Evolutionary conservation across 2,797 vertebrate species (phyloP).

Genomic region (Erithacus rubecula): DNA sequence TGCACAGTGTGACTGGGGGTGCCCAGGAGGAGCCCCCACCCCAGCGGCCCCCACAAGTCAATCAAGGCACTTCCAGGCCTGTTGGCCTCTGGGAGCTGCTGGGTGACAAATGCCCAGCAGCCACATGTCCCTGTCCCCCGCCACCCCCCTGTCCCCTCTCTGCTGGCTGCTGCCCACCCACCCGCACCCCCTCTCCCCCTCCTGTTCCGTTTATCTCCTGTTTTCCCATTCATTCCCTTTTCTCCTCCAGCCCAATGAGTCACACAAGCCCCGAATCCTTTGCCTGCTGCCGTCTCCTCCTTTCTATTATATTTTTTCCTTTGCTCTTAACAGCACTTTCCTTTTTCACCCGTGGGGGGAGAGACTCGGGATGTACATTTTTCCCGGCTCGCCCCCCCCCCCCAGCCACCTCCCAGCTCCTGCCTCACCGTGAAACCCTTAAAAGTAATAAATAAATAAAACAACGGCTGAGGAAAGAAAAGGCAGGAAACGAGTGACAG

Average conservation of each 20-base stretch:
- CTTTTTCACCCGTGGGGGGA: constrained; percentile 25
- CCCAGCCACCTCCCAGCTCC: background rate
- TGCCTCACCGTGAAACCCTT: constrained; percentile 34
- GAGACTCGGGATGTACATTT: background rate
- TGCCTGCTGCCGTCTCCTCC: constrained; percentile 46
- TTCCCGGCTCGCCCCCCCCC: background rate
- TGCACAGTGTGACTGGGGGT: background rate
- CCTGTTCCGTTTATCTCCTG: constrained; percentile 34
- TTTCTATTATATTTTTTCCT: constrained; percentile 57
- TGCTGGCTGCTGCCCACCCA: background rate
- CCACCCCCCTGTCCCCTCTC: background rate
- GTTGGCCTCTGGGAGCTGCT: background rate
- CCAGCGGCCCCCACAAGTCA: background rate
- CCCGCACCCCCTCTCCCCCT: background rate
- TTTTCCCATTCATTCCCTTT: constrained; percentile 50
- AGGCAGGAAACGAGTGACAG: constrained; percentile 59
- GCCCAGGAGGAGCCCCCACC: background rate
- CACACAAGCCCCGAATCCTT: constrained; percentile 54
- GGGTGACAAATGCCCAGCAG: background rate
- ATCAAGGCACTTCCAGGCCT: rapidly evolving
- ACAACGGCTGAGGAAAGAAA: constrained; percentile 36
- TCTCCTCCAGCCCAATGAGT: constrained; percentile 54
- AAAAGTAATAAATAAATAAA: constrained; percentile 68
- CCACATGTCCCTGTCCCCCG: background rate
- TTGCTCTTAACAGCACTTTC: constrained; percentile 47